Percentiles rank a stretch among this genome's conserved stretches.
phyloP scores from a whole-genome alignment of 2,113 vertebrate genomes.

The Passer montanus region DNA sequence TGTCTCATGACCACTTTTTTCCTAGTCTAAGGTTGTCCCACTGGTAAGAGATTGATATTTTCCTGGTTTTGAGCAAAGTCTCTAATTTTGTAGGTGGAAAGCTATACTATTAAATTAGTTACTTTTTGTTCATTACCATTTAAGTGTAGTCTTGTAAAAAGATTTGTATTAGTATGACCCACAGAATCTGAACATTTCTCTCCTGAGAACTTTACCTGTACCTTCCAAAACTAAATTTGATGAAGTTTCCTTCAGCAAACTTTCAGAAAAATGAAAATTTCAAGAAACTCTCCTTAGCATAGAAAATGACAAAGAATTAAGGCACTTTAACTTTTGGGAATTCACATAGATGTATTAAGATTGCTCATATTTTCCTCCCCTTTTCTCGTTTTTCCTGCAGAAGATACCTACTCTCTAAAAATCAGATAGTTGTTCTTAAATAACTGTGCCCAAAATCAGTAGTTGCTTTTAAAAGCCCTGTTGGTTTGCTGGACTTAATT shows the following conservation, averaged over 20 bases:
- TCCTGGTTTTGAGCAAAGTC: background rate
- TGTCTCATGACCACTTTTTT: background rate
- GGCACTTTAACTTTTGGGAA: background rate
- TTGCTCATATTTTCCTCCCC: background rate
- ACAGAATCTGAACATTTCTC: background rate
- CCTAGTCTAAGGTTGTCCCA: background rate
- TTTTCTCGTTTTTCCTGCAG: background rate
- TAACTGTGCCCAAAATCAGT: background rate
- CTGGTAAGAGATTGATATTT: background rate
- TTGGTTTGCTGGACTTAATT: background rate
- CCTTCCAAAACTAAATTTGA: background rate
- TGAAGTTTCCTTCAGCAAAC: background rate
- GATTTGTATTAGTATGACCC: background rate
- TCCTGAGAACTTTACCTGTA: background rate
- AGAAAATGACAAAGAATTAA: background rate
- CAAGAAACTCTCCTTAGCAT: background rate
- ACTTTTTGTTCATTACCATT: background rate
- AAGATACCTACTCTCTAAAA: background rate
- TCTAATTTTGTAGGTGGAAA: background rate
- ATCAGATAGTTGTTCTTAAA: background rate
- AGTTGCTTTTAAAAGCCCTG: background rate
- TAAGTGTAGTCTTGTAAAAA: background rate
- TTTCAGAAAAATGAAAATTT: background rate
- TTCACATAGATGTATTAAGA: background rate
- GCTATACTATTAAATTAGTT: background rate